Evolutionary conservation across 2,797 vertebrate genomes (phyloP).

Genomic region (Enteromius mattozi): DNA sequence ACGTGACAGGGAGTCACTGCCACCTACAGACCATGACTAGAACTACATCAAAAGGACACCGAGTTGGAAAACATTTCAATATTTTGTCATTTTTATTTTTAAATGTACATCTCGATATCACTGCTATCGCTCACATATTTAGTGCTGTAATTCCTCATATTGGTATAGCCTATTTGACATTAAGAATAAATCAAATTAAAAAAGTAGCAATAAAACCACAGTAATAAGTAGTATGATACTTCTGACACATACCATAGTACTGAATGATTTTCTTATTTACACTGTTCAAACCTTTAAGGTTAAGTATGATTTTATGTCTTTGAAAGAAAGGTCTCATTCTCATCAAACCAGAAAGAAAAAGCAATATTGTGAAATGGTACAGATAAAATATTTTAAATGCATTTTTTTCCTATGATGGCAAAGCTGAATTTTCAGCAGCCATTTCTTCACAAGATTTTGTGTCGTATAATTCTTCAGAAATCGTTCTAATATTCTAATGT

Average conservation of each 20-base stretch:
- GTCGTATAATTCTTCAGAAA: background rate
- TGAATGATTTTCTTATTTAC: background rate
- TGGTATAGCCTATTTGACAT: background rate
- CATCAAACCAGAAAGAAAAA: background rate
- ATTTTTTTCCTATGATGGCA: background rate
- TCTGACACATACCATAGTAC: background rate
- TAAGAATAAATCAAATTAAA: background rate
- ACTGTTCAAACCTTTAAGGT: background rate
- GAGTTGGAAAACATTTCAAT: background rate
- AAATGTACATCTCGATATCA: background rate
- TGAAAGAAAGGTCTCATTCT: background rate
- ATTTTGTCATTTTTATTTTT: background rate
- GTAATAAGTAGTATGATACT: background rate
- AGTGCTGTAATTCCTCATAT: background rate
- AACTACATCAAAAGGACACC: background rate
- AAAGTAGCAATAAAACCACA: background rate
- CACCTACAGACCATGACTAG: constrained; percentile 46
- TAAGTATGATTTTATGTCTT: background rate
- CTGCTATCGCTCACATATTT: no score
- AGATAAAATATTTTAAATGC: background rate
- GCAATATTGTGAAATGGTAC: background rate
- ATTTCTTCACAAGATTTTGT: background rate
- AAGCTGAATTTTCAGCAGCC: background rate
- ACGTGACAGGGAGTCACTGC: constrained; percentile 46
- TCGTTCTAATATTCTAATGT: background rate